phyloP scores from a whole-genome alignment of 2,113 vertebrate genomes.

The Sigmodon hispidus region DNA sequence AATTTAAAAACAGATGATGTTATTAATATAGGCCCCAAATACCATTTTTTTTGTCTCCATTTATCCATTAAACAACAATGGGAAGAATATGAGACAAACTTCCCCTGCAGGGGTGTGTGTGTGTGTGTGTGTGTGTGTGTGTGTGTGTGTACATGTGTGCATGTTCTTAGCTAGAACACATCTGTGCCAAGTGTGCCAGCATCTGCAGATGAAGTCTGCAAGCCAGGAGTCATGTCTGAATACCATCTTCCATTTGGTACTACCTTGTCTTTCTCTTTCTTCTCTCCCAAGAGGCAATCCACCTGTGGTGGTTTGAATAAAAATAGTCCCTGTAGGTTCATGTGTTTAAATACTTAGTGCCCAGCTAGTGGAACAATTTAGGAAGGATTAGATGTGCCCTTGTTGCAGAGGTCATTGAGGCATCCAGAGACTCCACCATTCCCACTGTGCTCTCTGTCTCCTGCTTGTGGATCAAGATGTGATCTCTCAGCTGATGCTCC shows the following conservation, averaged over 20 bases:
- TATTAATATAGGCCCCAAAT: not conserved
- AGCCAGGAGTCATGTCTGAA: not conserved
- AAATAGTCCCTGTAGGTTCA: not conserved
- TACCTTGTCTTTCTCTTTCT: too few species aligned
- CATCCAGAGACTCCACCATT: not conserved
- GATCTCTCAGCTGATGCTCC: not conserved
- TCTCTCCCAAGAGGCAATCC: rapidly evolving
- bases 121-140: not conserved
- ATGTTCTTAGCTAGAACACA: not conserved
- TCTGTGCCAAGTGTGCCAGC: not conserved
- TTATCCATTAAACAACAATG: not conserved
- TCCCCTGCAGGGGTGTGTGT: not conserved
- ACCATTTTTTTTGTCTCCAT: not conserved
- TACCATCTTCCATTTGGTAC: not conserved
- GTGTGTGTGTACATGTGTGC: not conserved
- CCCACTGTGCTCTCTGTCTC: not conserved
- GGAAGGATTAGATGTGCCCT: not conserved
- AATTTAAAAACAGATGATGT: not conserved
- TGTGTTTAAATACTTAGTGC: not conserved
- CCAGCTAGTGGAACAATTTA: not conserved
- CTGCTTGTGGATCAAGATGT: not conserved
- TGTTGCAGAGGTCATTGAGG: not conserved
- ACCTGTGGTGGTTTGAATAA: not conserved
- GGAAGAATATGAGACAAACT: too few species aligned
- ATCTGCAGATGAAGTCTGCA: not conserved